phyloP scores from a whole-genome alignment of 2,888 invertebrate genomes.

The Chesias legatella region DNA sequence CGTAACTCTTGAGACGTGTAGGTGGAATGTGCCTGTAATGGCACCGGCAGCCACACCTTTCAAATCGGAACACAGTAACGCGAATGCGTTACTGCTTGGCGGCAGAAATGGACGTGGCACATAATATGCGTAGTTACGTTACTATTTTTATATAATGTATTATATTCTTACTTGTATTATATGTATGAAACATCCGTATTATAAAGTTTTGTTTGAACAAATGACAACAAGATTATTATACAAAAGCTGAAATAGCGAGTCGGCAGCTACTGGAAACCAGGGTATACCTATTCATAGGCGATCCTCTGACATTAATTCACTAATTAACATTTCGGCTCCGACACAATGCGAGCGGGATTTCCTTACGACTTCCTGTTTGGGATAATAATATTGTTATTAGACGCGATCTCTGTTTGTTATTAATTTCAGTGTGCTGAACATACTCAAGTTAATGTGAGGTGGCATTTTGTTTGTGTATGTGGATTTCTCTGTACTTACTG shows the following conservation, averaged over 20 bases:
- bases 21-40: no score
- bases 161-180: no score
- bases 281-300: conserved; percentile 44
- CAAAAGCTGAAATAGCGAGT: conserved; percentile 5
- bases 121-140: no score
- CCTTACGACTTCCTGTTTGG: conserved; percentile 46
- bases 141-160: no score
- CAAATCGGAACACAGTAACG: no score
- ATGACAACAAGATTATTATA: no score
- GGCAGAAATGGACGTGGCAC: no score
- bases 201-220: no score
- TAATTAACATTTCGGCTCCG: conserved; percentile 59
- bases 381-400: conserved; percentile 38
- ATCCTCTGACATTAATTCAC: conserved; percentile 53
- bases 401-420: conserved; percentile 32
- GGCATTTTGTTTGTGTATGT: not conserved
- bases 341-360: conserved; percentile 54
- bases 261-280: conserved; percentile 27
- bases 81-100: no score
- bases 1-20: no score
- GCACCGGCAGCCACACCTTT: no score
- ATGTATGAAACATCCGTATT: no score
- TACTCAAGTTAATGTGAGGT: not conserved
- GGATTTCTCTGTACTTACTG: not conserved
- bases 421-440: conserved; percentile 23